Evolutionary conservation across 2,797 vertebrate genomes (phyloP).

Genomic region (Acanthopagrus latus): DNA sequence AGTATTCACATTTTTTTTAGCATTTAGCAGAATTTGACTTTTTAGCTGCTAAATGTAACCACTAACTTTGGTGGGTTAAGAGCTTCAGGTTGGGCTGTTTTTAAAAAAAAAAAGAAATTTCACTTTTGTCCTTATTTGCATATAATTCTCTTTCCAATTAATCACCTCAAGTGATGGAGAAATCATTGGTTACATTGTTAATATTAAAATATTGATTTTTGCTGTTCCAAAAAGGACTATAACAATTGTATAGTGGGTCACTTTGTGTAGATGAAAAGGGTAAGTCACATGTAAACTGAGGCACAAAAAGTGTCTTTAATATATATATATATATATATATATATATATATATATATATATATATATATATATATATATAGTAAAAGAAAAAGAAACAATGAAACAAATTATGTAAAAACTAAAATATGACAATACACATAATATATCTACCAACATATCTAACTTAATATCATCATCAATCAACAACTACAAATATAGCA

Average conservation of each 20-base stretch:
- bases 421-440: conserved; percentile 18
- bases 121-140: too few species aligned
- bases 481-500: conserved; percentile 4
- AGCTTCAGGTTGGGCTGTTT: too few species aligned
- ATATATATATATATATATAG: too few species aligned
- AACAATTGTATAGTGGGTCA: neutral
- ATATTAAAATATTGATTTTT: neutral
- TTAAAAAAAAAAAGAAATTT: too few species aligned
- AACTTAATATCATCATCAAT: conserved; percentile 9
- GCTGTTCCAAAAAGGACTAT: neutral
- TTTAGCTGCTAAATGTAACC: neutral
- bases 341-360: too few species aligned
- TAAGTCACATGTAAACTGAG: neutral
- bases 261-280: neutral
- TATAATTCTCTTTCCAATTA: neutral
- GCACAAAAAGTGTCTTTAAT: conserved; percentile 45
- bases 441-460: conserved; percentile 1
- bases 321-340: too few species aligned
- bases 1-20: neutral
- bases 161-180: neutral
- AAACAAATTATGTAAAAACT: conserved; percentile 6
- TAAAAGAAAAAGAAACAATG: conserved; percentile 12
- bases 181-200: neutral
- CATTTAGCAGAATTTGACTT: neutral
- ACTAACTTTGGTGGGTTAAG: neutral